These are phyloP conservation scores for Lasioglossum baleicum DNA, from an alignment of 1,140 invertebrate species.

Conservation along the genomic window DNA sequence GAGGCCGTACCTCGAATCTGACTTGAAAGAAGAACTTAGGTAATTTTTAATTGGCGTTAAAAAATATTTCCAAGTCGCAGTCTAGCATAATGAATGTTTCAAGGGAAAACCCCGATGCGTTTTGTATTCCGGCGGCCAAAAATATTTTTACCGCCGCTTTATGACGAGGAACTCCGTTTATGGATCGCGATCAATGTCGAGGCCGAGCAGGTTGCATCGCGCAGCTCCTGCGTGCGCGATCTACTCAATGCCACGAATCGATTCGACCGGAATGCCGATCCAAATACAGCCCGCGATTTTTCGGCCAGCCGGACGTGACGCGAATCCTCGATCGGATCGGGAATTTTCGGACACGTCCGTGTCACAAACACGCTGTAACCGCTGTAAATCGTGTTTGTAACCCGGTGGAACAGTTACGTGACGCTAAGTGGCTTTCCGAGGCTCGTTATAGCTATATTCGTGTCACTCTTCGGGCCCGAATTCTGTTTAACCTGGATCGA, in stretches of 20 bases:
- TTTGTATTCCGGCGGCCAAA: constrained; percentile 16
- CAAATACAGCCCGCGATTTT: constrained; percentile 58
- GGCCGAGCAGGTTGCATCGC: constrained; percentile 48
- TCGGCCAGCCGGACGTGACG: constrained; percentile 41
- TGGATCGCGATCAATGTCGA: constrained; percentile 45
- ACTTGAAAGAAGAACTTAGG: too few relatives aligned
- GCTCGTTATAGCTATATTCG: not conserved
- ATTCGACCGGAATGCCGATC: constrained; percentile 48
- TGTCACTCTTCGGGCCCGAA: not conserved
- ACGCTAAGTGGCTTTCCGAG: constrained; percentile 3
- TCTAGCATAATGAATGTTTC: too few relatives aligned
- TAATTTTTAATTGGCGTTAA: too few relatives aligned
- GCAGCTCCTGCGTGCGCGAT: constrained; percentile 11
- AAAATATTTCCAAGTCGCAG: too few relatives aligned
- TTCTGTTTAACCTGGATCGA: not conserved
- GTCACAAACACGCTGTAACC: constrained; percentile 41
- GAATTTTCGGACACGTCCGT: constrained; percentile 52
- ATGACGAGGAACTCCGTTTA: constrained; percentile 37
- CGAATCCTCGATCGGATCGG: constrained; percentile 38
- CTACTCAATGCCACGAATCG: constrained; percentile 57
- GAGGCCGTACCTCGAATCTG: too few relatives aligned
- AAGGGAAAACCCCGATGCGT: not conserved
- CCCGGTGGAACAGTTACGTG: constrained; percentile 58
- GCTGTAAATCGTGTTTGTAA: constrained; percentile 36
- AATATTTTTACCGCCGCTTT: constrained; percentile 11